phyloP scores from a whole-genome alignment of 2,797 vertebrate genomes.

The Coluber constrictor region DNA sequence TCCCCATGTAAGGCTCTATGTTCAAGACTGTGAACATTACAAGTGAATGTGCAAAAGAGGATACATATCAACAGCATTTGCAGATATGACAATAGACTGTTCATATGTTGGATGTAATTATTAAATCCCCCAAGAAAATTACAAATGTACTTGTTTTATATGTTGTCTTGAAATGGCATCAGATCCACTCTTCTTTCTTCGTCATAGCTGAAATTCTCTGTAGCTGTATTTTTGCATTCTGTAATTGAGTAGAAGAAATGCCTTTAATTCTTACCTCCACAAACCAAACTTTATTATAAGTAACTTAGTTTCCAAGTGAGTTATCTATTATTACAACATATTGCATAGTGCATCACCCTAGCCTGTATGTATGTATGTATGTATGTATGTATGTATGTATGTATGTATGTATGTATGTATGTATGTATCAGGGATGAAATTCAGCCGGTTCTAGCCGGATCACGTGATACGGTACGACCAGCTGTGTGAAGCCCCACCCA shows the following conservation, averaged over 20 bases:
- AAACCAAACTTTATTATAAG: conserved; percentile 77
- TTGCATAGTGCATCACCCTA: conserved; percentile 64
- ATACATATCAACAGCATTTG: background rate
- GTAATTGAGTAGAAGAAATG: conserved; percentile 70
- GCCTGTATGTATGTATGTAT: background rate
- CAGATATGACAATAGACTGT: background rate
- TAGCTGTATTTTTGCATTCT: conserved; percentile 73
- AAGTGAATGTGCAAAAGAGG: background rate
- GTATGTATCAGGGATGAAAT: too few relatives aligned
- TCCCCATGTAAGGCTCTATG: background rate
- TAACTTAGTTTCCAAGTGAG: conserved; percentile 79
- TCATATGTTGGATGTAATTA: background rate
- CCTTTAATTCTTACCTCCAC: conserved; percentile 77
- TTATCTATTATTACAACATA: conserved; percentile 74
- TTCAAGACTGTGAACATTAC: background rate
- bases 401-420: background rate
- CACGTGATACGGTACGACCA: too few relatives aligned
- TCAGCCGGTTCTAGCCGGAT: too few relatives aligned
- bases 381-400: background rate
- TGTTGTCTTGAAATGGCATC: conserved; percentile 70
- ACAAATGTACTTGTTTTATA: background rate
- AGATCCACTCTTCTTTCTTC: conserved; percentile 75
- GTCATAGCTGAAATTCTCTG: conserved; percentile 80
- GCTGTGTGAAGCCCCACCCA: too few relatives aligned
- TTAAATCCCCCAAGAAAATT: background rate